Percentiles rank a stretch among this genome's conserved stretches.
phyloP scores from a whole-genome alignment of 2,888 invertebrate genomes.

The Siphlonurus alternatus region DNA sequence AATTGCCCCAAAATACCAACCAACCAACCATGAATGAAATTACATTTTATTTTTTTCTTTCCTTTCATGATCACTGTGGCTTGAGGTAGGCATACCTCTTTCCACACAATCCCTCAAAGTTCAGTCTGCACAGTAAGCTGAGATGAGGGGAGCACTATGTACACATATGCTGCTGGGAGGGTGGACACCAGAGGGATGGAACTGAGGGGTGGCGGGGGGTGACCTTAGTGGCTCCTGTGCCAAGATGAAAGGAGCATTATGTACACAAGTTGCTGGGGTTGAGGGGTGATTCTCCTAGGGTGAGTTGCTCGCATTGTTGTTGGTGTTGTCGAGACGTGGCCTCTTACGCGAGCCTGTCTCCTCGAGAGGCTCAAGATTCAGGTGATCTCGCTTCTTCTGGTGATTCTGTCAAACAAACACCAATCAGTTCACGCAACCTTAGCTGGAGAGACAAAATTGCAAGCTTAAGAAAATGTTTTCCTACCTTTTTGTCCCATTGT shows the following conservation, averaged over 20 bases:
- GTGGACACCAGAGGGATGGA: neutral
- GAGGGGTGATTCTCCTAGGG: neutral
- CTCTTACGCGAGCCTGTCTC: constrained; percentile 41
- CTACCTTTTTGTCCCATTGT: constrained; percentile 85
- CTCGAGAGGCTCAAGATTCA: constrained; percentile 32
- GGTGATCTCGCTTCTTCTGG: constrained; percentile 40
- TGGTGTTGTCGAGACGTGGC: constrained; percentile 31
- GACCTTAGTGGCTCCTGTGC: neutral
- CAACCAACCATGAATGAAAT: too few relatives aligned
- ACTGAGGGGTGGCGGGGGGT: neutral
- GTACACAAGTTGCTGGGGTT: too few relatives aligned
- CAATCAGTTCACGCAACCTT: neutral
- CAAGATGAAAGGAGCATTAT: too few relatives aligned
- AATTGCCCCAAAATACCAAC: too few relatives aligned
- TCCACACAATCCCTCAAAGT: too few relatives aligned
- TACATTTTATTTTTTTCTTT: too few relatives aligned
- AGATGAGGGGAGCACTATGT: too few relatives aligned
- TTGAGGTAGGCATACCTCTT: too few relatives aligned
- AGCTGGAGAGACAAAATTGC: constrained; percentile 2
- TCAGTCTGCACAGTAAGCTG: too few relatives aligned
- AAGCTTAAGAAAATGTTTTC: constrained; percentile 6
- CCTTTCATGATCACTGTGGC: too few relatives aligned
- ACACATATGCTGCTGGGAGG: neutral
- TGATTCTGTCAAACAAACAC: constrained; percentile 28
- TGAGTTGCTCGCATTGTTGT: neutral